These are phyloP conservation scores for Brachirus orientalis DNA, from an alignment of 2,113 vertebrate genomes.

Conservation along the genomic window DNA sequence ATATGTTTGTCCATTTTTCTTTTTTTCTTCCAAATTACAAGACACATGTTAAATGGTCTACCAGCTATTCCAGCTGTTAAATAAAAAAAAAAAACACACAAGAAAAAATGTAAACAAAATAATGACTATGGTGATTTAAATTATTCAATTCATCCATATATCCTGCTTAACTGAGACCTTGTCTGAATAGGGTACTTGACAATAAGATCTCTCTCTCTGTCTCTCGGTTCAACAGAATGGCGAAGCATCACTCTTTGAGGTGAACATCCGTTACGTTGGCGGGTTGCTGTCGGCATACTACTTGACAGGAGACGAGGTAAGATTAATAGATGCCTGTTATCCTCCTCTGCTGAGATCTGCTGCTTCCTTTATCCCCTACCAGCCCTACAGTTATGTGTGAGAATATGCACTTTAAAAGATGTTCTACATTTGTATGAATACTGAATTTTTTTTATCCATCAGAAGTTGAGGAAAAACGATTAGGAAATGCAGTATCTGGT, in stretches of 20 bases:
- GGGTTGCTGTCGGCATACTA: constrained; percentile 92
- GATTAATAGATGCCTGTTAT: constrained; percentile 68
- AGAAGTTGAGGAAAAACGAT: no score
- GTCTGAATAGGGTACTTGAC: constrained; percentile 44
- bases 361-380: constrained; percentile 41
- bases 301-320: constrained; percentile 93
- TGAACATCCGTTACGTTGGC: constrained; percentile 97
- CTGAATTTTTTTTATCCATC: no score
- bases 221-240: constrained; percentile 86
- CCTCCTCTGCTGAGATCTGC: constrained; percentile 39
- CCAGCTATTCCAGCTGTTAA: background rate
- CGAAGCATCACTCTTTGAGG: constrained; percentile 97
- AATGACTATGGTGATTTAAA: background rate
- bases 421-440: no score
- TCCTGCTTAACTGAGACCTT: constrained; percentile 15
- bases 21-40: no score
- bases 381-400: constrained; percentile 50
- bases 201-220: constrained; percentile 44
- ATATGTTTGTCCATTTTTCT: no score
- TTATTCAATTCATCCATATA: background rate
- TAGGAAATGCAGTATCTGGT: no score
- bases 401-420: no score
- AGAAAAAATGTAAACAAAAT: no score
- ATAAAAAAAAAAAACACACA: no score
- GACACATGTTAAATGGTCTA: no score